These are phyloP conservation scores for Sebastes diploproa DNA, from an alignment of 2,797 vertebrate genomes.

Conservation along the genomic window DNA sequence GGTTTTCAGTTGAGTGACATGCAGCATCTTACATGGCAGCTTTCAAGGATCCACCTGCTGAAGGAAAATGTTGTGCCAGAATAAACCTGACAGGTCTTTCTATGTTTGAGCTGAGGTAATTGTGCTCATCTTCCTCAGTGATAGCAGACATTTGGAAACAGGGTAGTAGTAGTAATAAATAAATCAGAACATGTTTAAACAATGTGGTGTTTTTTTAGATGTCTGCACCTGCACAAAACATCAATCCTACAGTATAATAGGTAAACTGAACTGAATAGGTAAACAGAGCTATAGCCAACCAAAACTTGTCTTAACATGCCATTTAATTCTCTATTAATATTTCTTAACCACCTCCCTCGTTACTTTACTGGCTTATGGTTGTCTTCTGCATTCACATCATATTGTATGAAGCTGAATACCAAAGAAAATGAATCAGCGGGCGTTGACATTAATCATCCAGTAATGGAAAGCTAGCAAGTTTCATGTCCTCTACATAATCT, in stretches of 20 bases:
- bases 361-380: background rate
- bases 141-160: constrained; percentile 16
- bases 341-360: background rate
- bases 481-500: background rate
- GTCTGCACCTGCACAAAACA: background rate
- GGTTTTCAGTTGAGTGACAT: constrained; percentile 3
- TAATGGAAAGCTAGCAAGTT: background rate
- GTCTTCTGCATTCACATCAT: background rate
- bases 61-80: background rate
- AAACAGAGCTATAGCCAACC: background rate
- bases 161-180: background rate
- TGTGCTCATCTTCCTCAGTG: constrained; percentile 5
- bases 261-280: background rate
- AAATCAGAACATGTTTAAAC: background rate
- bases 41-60: constrained; percentile 10
- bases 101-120: constrained; percentile 3
- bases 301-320: background rate
- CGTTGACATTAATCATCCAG: background rate
- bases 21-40: background rate
- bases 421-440: background rate
- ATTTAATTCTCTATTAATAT: background rate
- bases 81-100: constrained; percentile 19
- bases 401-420: background rate
- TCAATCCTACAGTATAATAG: background rate
- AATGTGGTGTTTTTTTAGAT: background rate